phyloP scores from a whole-genome alignment of 2,888 invertebrate species.

The Xanthorhoe spadicearia region DNA sequence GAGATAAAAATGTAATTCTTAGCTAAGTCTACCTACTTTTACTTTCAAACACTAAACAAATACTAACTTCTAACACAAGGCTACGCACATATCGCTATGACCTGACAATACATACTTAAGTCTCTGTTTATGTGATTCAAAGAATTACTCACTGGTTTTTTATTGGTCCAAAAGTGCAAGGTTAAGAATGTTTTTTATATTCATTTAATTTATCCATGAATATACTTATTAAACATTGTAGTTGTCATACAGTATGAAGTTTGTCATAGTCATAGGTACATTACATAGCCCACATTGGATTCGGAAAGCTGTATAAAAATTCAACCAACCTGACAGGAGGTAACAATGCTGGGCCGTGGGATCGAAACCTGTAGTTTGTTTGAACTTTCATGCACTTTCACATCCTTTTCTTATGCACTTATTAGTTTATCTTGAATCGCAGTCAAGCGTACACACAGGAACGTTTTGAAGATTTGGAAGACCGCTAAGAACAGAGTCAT shows the following conservation, averaged over 20 bases:
- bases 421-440: constrained; percentile 13
- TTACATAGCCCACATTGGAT: constrained; percentile 31
- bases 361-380: constrained; percentile 64
- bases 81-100: constrained; percentile 27
- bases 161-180: not conserved
- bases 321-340: constrained; percentile 64
- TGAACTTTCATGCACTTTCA: constrained; percentile 64
- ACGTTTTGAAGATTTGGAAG: not conserved
- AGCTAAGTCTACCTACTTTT: constrained; percentile 23
- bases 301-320: constrained; percentile 56
- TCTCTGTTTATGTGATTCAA: not conserved
- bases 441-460: constrained; percentile 18
- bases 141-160: not conserved
- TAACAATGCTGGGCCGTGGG: constrained; percentile 53
- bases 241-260: too few relatives aligned
- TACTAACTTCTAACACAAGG: constrained; percentile 36
- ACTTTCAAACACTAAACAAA: constrained; percentile 26
- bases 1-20: too few relatives aligned
- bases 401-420: constrained; percentile 49
- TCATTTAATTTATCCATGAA: too few relatives aligned
- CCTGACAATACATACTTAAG: not conserved
- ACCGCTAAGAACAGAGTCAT: not conserved
- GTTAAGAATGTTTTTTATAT: too few relatives aligned
- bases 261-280: constrained; percentile 20
- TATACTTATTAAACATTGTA: too few relatives aligned